Percentiles rank a stretch among this genome's conserved stretches.
These are phyloP conservation scores for Dysmachus trigonus DNA, from an alignment of 2,888 invertebrate species.

Conservation along the genomic window DNA sequence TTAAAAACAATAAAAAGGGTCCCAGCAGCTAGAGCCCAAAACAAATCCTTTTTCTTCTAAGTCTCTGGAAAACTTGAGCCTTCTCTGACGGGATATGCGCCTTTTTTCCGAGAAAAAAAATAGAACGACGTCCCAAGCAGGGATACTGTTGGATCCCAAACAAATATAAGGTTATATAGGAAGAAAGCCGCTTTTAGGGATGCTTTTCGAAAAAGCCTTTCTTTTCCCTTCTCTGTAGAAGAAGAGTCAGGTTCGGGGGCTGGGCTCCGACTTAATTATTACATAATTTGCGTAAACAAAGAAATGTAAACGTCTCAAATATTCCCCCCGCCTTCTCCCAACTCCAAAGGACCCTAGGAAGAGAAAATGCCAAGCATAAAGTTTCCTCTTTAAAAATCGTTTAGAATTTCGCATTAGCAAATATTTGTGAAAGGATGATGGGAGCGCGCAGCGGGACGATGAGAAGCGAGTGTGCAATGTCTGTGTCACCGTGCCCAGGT, in stretches of 20 bases:
- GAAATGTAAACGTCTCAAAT: not conserved
- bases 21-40: not conserved
- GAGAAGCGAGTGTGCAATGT: too few relatives aligned
- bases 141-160: not conserved
- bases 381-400: not conserved
- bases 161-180: not conserved
- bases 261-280: not conserved
- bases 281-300: constrained; percentile 9
- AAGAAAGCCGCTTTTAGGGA: not conserved
- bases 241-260: not conserved
- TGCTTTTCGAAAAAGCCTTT: not conserved
- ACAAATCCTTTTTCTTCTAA: not conserved
- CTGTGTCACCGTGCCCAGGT: not conserved
- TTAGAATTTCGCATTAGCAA: not conserved
- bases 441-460: not conserved
- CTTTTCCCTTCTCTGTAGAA: not conserved
- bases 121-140: not conserved
- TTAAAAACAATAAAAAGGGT: not conserved
- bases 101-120: not conserved
- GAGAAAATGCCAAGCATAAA: not conserved
- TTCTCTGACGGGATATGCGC: not conserved
- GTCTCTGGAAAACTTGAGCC: not conserved
- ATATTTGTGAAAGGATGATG: not conserved
- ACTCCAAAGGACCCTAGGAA: not conserved
- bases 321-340: not conserved